Evolutionary conservation across 2,113 vertebrate genomes (phyloP).

Genomic region (Pedetes capensis): DNA sequence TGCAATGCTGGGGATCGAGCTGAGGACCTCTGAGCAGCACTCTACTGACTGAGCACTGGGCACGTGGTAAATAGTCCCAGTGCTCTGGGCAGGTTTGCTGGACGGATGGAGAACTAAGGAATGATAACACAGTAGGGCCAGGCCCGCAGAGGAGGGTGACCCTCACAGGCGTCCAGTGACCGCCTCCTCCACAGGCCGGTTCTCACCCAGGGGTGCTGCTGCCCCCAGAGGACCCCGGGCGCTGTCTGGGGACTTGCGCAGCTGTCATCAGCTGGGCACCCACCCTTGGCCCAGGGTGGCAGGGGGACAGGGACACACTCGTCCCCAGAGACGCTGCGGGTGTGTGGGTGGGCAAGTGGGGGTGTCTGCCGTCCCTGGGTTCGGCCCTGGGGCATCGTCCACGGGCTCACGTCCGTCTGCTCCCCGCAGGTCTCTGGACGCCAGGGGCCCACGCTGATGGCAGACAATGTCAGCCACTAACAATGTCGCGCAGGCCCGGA

Average conservation of each 20-base stretch:
- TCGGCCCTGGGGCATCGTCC: too few species aligned
- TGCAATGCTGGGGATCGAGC: too few species aligned
- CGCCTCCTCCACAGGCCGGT: too few species aligned
- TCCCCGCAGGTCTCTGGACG: constrained; percentile 58
- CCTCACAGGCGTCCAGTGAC: background rate
- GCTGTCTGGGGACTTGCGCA: background rate
- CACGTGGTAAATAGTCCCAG: too few species aligned
- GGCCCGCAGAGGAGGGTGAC: too few species aligned
- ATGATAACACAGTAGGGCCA: too few species aligned
- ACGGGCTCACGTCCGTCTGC: background rate
- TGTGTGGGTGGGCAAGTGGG: too few species aligned
- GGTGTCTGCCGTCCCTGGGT: background rate
- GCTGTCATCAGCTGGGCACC: background rate
- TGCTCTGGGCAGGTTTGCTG: too few species aligned
- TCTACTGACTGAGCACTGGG: too few species aligned
- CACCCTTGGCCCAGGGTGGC: too few species aligned
- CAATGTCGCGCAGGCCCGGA: constrained; percentile 95
- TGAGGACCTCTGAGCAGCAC: too few species aligned
- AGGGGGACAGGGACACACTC: too few species aligned
- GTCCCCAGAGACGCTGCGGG: background rate
- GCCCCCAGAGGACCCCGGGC: background rate
- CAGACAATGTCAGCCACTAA: constrained; percentile 95
- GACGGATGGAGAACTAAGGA: background rate
- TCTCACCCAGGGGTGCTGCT: background rate
- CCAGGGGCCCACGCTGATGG: constrained; percentile 83